Percentiles rank a stretch among this genome's conserved stretches.
phyloP scores from a whole-genome alignment of 2,797 vertebrate species.

The Sebastiscus albofasciatus region DNA sequence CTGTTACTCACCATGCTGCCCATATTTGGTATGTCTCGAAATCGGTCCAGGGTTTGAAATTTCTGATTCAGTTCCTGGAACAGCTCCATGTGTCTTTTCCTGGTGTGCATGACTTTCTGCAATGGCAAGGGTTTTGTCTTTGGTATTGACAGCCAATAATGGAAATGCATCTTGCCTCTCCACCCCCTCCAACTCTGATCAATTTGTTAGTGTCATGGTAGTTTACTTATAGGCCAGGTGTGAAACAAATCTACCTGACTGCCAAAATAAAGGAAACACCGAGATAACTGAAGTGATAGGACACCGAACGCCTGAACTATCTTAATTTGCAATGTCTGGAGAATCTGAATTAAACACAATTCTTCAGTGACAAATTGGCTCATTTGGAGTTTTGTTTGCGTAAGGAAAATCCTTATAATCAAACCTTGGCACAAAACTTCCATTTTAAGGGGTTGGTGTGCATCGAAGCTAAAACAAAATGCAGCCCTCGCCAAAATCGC shows the following conservation, averaged over 20 bases:
- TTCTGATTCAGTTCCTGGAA: constrained; percentile 99
- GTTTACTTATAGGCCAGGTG: constrained; percentile 73
- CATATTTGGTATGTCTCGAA: constrained; percentile 99
- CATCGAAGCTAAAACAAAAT: constrained; percentile 47
- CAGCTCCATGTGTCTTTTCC: constrained; percentile 99
- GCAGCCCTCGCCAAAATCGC: constrained; percentile 35
- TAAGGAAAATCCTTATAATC: constrained; percentile 60
- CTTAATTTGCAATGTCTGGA: constrained; percentile 30
- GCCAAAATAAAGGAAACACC: constrained; percentile 78
- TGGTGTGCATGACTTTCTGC: constrained; percentile 99
- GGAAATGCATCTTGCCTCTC: constrained; percentile 77
- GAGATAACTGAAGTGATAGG: constrained; percentile 42
- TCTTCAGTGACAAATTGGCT: constrained; percentile 53
- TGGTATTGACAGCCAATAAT: constrained; percentile 84
- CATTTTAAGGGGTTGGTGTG: constrained; percentile 37
- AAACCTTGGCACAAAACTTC: constrained; percentile 57
- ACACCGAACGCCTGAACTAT: constrained; percentile 22
- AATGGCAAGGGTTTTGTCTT: constrained; percentile 87
- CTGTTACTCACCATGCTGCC: constrained; percentile 97
- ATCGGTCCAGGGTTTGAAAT: constrained; percentile 99
- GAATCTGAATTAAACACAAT: constrained; percentile 44
- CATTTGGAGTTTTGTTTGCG: constrained; percentile 54
- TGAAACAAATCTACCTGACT: constrained; percentile 72
- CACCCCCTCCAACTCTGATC: constrained; percentile 74
- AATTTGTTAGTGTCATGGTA: constrained; percentile 73